Evolutionary conservation across 2,888 invertebrate genomes (phyloP), one percentile per base, ranked within the genome.

Genomic region (Scaptodrosophila latifasciaeformis): DNA sequence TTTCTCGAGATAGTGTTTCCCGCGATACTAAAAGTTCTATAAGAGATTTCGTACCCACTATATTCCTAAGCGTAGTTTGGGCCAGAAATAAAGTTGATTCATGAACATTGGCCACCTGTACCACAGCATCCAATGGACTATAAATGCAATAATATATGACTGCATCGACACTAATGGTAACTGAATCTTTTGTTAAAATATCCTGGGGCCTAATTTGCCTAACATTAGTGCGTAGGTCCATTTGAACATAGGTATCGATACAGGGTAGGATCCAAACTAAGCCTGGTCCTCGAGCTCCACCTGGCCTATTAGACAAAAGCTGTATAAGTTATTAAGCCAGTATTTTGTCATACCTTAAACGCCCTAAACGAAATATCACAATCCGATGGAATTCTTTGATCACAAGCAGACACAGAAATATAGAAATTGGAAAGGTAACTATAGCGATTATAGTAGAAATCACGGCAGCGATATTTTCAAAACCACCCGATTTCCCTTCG

Each of bases 121-220:
- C 90, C 2, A 93, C 90, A 0, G 93, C 92, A 78, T 90, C 91
- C 35, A 93, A 83, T 0, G 93, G 92, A 75, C 92, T 91, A 65
- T 91, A 90, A 53, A 93, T 91, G 59, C 91, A 89, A 79, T 93
- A 93, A 84, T 93, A 94, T 2, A 94, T 92, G 0, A 93, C 93
- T 0, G 96, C 96, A 81, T 96, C 96, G 1, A 97, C 96, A 17
- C 93, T 93, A 1, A 97, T 95, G 0, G 96, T 96, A 29, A 96
- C 96, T 0, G 94, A 94, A 86, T 96, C 96, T 86, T 92, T 93
- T 9, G 96, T 96, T 49, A 96, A 88, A 52, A 87, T 89, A 82
- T 90, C 90, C 75, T 91, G 91, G 0, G 90, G 88, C 2, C 89
- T 89, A 6, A 91, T 89, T 72, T 90, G 89, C 78, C 89, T 90